These are phyloP conservation scores for Scaptomyza hsui DNA, from an alignment of 1,140 invertebrate genomes.

Conservation along the genomic window DNA sequence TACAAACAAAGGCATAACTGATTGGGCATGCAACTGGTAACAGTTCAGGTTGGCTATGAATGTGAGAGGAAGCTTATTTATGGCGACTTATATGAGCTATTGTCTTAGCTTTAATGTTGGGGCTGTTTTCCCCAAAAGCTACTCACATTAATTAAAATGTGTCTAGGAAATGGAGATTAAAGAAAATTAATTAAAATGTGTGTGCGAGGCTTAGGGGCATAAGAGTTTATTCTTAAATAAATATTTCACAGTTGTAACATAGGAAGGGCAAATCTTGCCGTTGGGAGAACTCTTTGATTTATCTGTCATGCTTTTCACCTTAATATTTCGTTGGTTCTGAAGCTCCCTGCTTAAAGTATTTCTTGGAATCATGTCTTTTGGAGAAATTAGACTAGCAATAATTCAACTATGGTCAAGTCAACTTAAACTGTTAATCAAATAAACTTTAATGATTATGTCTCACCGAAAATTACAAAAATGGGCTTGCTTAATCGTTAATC, in stretches of 20 bases:
- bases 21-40: conserved; percentile 7
- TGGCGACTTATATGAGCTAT: background rate
- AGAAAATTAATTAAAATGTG: conserved; percentile 1
- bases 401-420: conserved; percentile 2
- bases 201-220: background rate
- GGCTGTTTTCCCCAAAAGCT: background rate
- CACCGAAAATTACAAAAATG: conserved; percentile 12
- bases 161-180: background rate
- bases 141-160: conserved; percentile 6
- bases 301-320: too few species aligned
- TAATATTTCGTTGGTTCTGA: too few species aligned
- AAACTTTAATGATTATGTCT: conserved; percentile 18
- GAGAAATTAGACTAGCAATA: background rate
- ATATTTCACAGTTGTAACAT: background rate
- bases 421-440: background rate
- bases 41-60: background rate
- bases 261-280: too few species aligned
- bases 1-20: conserved; percentile 3
- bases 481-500: background rate
- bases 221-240: conserved; percentile 2
- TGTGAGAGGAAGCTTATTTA: background rate
- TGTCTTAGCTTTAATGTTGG: background rate
- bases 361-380: too few species aligned
- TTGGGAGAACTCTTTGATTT: too few species aligned
- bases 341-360: too few species aligned